These are phyloP conservation scores for Gryon sp. DNA, from an alignment of 1,140 invertebrate species.

Conservation along the genomic window DNA sequence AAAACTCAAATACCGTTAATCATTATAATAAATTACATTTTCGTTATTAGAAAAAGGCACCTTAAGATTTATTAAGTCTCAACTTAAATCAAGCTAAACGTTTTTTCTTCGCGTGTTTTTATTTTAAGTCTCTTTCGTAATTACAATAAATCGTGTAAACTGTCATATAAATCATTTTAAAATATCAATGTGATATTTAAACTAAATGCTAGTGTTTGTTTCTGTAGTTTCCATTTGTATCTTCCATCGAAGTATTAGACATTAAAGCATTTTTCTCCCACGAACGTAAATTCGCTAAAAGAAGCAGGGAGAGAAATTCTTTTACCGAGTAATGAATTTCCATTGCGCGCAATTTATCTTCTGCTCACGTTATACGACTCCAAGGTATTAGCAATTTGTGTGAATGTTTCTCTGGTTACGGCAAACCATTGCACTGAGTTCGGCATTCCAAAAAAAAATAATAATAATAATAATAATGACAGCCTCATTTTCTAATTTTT, in stretches of 20 bases:
- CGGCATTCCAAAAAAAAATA: slow-evolving; percentile 55
- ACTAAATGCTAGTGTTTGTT: slow-evolving; percentile 22
- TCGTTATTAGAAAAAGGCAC: too few relatives aligned
- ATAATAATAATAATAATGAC: too few relatives aligned
- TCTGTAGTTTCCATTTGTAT: slow-evolving; percentile 41
- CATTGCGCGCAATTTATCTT: slow-evolving; percentile 65
- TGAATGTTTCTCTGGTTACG: slow-evolving; percentile 61
- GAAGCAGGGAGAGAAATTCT: slow-evolving; percentile 61
- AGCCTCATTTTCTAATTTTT: too few relatives aligned
- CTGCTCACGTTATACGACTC: slow-evolving; percentile 62
- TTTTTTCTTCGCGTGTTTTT: too few relatives aligned
- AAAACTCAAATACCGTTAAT: too few relatives aligned
- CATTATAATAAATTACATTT: too few relatives aligned
- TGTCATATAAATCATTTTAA: too few relatives aligned
- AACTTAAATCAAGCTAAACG: too few relatives aligned
- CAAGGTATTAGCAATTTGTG: slow-evolving; percentile 61
- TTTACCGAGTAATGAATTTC: slow-evolving; percentile 63
- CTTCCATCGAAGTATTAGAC: slow-evolving; percentile 49
- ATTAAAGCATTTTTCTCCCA: slow-evolving; percentile 60
- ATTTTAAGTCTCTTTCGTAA: too few relatives aligned
- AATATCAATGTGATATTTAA: slow-evolving; percentile 26
- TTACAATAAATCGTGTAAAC: too few relatives aligned
- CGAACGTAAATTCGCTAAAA: slow-evolving; percentile 63
- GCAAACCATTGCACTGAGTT: slow-evolving; percentile 60
- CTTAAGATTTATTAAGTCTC: too few relatives aligned